phyloP scores from a whole-genome alignment of 2,113 vertebrate species.

The Dascyllus trimaculatus region DNA sequence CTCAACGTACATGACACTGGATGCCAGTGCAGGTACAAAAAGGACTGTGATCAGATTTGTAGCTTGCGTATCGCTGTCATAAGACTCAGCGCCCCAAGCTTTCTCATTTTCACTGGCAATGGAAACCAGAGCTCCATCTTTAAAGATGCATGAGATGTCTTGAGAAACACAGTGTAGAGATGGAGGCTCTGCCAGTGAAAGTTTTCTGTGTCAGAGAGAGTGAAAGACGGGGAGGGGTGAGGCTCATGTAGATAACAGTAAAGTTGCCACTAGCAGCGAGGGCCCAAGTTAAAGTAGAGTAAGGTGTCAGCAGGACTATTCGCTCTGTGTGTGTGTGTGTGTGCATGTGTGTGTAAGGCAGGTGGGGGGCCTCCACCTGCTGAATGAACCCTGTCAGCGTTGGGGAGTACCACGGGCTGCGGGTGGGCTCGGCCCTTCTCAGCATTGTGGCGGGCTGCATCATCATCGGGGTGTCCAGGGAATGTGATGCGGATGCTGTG shows the following conservation, averaged over 20 bases:
- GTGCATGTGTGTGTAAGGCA: slow-evolving; percentile 25
- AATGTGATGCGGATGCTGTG: slow-evolving; percentile 88
- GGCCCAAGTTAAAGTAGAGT: slow-evolving; percentile 28
- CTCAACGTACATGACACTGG: background rate
- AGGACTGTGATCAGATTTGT: slow-evolving; percentile 71
- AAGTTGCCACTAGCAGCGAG: slow-evolving; percentile 23
- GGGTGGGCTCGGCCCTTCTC: slow-evolving; percentile 87
- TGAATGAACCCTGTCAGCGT: slow-evolving; percentile 86
- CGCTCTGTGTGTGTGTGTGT: background rate
- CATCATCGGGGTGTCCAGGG: slow-evolving; percentile 88
- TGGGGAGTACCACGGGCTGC: slow-evolving; percentile 88
- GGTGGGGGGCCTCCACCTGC: slow-evolving; percentile 69
- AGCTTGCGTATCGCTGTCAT: slow-evolving; percentile 45
- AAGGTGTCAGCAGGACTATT: slow-evolving; percentile 7
- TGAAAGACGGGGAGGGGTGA: slow-evolving; percentile 31
- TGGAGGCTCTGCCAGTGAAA: slow-evolving; percentile 61
- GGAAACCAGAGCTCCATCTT: slow-evolving; percentile 82
- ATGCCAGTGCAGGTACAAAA: slow-evolving; percentile 15
- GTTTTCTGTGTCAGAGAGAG: slow-evolving; percentile 66
- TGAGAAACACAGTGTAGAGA: slow-evolving; percentile 43
- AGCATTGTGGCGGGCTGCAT: slow-evolving; percentile 90
- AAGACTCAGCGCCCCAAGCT: slow-evolving; percentile 34
- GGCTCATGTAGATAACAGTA: slow-evolving; percentile 10
- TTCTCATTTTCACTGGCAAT: slow-evolving; percentile 63
- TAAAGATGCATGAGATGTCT: slow-evolving; percentile 84